Conservation (phyloP, 2,888 invertebrate species). For the Onthophagus sagittarius region DNA sequence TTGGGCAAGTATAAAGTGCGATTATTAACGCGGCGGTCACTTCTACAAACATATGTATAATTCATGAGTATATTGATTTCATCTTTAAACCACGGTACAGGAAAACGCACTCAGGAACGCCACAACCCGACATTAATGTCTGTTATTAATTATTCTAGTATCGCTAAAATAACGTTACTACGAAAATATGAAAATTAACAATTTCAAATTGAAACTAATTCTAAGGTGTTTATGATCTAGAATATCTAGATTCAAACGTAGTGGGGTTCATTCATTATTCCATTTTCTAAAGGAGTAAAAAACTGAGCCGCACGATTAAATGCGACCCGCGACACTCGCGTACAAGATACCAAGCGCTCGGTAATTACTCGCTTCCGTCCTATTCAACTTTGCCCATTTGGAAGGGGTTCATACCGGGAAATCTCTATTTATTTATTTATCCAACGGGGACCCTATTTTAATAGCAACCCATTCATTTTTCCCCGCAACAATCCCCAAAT, state of each 20-base stretch:
- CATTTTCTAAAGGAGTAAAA: conserved; percentile 25
- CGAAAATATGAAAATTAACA: no score
- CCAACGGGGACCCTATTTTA: not conserved
- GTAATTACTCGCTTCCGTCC: conserved; percentile 22
- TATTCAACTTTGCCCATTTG: conserved; percentile 25
- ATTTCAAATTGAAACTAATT: no score
- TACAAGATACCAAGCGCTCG: conserved; percentile 13
- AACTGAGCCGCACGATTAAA: conserved; percentile 22
- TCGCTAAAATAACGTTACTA: no score
- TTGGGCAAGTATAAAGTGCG: not conserved
- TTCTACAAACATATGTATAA: conserved; percentile 9
- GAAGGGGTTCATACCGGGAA: conserved; percentile 5
- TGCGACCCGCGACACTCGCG: conserved; percentile 18
- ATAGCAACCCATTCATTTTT: not conserved
- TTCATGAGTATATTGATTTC: conserved; percentile 10
- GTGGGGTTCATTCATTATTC: conserved; percentile 28
- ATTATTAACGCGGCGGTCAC: conserved; percentile 6
- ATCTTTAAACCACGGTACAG: conserved; percentile 3
- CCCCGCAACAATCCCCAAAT: not conserved
- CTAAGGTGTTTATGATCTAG: not conserved
- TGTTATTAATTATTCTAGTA: not conserved
- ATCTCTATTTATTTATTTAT: conserved; percentile 13
- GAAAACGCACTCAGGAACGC: not conserved
- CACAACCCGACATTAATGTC: not conserved
- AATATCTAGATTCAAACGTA: not conserved